Percentiles rank a stretch among this genome's conserved stretches.
phyloP scores from a whole-genome alignment of 2,888 invertebrate genomes.

The Cantharis rufa region DNA sequence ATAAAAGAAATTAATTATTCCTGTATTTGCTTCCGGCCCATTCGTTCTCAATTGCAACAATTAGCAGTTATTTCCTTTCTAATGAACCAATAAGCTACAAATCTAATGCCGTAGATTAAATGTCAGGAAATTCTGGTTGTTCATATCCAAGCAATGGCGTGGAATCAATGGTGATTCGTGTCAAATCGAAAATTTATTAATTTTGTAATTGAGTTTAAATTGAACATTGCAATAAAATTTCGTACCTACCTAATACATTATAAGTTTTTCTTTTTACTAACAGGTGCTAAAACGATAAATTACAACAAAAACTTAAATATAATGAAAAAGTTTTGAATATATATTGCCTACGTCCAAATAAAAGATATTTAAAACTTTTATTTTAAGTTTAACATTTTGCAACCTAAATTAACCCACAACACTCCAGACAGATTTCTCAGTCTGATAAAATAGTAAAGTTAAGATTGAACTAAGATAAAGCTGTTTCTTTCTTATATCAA shows the following conservation, averaged over 20 bases:
- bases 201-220: background rate
- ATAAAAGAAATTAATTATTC: too few relatives aligned
- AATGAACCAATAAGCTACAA: background rate
- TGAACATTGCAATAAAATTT: too few relatives aligned
- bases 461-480: background rate
- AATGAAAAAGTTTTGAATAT: background rate
- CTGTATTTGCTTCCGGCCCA: background rate
- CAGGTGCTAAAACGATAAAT: too few relatives aligned
- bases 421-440: background rate
- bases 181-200: background rate
- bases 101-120: background rate
- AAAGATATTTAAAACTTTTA: background rate
- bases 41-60: background rate
- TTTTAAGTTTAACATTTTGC: background rate
- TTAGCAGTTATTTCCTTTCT: background rate
- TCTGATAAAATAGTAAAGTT: background rate
- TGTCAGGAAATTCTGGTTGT: background rate
- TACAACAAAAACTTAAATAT: too few relatives aligned
- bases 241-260: too few relatives aligned
- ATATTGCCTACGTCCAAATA: background rate
- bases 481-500: background rate
- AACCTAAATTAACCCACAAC: background rate
- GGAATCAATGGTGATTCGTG: background rate
- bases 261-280: too few relatives aligned
- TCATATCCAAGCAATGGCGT: background rate